Evolutionary conservation across 2,113 vertebrate species (phyloP).

Genomic region (Dasyurus viverrinus): DNA sequence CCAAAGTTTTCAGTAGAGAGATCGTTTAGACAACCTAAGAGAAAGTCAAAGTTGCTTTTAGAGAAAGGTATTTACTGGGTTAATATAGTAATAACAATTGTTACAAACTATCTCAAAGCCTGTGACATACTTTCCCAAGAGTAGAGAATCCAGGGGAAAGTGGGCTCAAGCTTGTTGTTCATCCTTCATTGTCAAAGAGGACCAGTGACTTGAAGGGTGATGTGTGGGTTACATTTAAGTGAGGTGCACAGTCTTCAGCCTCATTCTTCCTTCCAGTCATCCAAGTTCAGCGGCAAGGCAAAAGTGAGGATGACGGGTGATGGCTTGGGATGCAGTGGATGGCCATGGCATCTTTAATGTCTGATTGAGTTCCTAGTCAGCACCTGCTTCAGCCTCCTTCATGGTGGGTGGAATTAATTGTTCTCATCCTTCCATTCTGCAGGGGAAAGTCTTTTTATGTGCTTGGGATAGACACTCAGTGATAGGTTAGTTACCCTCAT

Average conservation of each 20-base stretch:
- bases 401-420: background rate
- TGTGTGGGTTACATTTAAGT: background rate
- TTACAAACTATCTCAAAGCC: background rate
- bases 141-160: background rate
- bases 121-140: background rate
- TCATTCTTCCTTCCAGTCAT: background rate
- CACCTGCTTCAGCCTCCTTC: too few species aligned
- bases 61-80: background rate
- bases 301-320: background rate
- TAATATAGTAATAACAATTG: background rate
- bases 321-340: too few species aligned
- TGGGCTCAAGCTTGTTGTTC: background rate
- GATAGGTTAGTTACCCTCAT: background rate
- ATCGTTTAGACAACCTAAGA: background rate
- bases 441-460: too few species aligned
- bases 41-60: background rate
- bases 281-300: background rate
- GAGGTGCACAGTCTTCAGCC: background rate
- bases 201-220: background rate
- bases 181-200: background rate
- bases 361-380: background rate
- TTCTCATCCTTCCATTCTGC: background rate
- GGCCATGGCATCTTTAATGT: background rate
- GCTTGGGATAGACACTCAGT: background rate
- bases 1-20: background rate